Base-by-base conservation (phyloP, 2,113 vertebrate genomes). In the Gasterosteus nipponicus region DNA sequence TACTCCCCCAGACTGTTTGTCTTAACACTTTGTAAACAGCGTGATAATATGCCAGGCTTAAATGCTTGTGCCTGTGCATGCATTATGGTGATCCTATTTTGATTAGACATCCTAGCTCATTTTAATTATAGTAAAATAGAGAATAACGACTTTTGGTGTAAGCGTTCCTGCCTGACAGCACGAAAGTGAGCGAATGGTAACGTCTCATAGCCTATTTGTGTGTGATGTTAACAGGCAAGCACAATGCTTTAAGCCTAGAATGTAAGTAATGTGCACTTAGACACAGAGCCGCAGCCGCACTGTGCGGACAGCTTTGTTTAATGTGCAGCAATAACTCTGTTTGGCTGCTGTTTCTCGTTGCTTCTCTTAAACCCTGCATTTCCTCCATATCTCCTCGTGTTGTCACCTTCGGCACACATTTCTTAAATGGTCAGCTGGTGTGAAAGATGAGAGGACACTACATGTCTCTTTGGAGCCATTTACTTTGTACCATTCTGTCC, bases 221-320 rank as follows among this genome's bases (percentile, higher is more conserved):
- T 86, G 90, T 78, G 78, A 78, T 81, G 78, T 93, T 89, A 91
- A 89, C 69, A 73, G 69, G 85, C 75, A 39, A 73, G 77, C 79
- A 74, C 86, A 89, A 90, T 91, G 87, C 89, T 92, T 88, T 90
- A 93, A 85, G 86, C 75, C 80, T 78, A 78, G 85, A 79, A 87
- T 91, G 89, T 91, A 94, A 93, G 87, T 92, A 91, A 91, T 92
- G 84, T 91, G 83, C 89, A 93, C 90, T 93, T 91, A 92, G 84
- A 89, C 80, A 81, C 78, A 81, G 68, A 88, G 78, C 81, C 51
- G 54, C 42, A 58, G 82, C 81, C 73, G 65, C 66, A 59, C 63
- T 49, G 72, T 70, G 80, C 56, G 86, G 87, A 90, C 85, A 80
- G 80, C 76, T 87, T 80, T 72, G 76, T 89, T 92, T 89, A 91